Conservation (phyloP, 2,797 vertebrate species). For the Acanthopagrus latus region DNA sequence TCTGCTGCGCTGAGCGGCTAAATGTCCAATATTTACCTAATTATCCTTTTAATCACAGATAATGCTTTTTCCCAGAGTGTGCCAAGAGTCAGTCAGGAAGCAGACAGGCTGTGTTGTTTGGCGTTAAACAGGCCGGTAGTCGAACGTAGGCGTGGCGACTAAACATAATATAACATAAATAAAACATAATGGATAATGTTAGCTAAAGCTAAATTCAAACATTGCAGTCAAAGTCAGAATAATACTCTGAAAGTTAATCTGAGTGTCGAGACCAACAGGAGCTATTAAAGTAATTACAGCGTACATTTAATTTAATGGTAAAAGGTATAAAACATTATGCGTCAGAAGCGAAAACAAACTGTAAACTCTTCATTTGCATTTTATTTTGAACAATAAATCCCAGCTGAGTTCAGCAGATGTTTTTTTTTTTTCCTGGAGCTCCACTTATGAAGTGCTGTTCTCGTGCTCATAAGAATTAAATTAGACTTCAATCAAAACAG, state of each 20-base stretch:
- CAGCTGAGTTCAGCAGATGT: constrained; percentile 21
- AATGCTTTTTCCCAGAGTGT: constrained; percentile 22
- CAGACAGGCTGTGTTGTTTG: constrained; percentile 9
- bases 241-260: background rate
- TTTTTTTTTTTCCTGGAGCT: constrained; percentile 18
- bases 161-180: too few species aligned
- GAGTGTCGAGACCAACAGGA: background rate
- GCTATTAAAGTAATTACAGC: background rate
- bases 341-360: background rate
- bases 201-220: too few species aligned
- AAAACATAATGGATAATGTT: too few species aligned
- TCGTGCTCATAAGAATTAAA: constrained; percentile 53
- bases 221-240: background rate
- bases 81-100: constrained; percentile 16
- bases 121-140: background rate
- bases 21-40: constrained; percentile 37
- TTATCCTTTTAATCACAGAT: constrained; percentile 36
- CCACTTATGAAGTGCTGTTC: constrained; percentile 4
- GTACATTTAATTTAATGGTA: background rate
- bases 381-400: constrained; percentile 12
- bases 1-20: background rate
- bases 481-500: constrained; percentile 54
- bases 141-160: too few species aligned
- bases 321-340: background rate
- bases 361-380: constrained; percentile 8